phyloP scores from a whole-genome alignment of 1,140 invertebrate genomes.

The Brachystomella parvula region DNA sequence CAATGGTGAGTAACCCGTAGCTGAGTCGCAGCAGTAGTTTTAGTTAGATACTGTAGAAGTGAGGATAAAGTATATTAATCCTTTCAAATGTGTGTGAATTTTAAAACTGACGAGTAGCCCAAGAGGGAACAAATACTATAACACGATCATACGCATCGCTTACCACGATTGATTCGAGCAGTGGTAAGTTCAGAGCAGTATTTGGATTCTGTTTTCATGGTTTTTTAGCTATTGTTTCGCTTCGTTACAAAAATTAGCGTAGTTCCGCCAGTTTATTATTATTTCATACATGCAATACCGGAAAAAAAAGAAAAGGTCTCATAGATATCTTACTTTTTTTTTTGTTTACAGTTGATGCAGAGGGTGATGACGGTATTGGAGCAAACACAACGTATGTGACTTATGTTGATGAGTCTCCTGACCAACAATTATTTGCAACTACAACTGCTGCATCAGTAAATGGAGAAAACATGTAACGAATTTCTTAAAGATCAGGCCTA shows the following conservation, averaged over 20 bases:
- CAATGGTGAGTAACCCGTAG: background rate
- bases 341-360: constrained; percentile 17
- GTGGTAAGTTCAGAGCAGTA: constrained; percentile 4
- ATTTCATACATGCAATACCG: too few relatives aligned
- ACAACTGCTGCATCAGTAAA: constrained; percentile 13
- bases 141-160: constrained; percentile 8
- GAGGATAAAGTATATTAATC: too few relatives aligned
- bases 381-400: constrained; percentile 58
- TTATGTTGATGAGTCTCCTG: constrained; percentile 56
- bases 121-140: too few relatives aligned
- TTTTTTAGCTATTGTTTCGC: too few relatives aligned
- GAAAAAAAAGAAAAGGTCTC: too few relatives aligned
- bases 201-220: background rate
- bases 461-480: constrained; percentile 15
- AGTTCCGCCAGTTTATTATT: too few relatives aligned
- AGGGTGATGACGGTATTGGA: constrained; percentile 17
- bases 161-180: background rate
- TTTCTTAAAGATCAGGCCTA: constrained; percentile 9
- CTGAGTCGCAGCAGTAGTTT: too few relatives aligned
- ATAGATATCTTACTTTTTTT: background rate
- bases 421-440: constrained; percentile 41
- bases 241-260: too few relatives aligned
- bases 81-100: too few relatives aligned
- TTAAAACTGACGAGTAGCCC: too few relatives aligned
- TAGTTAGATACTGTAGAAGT: too few relatives aligned